Percentiles rank a stretch among this genome's conserved stretches.
These are phyloP conservation scores for Megaceryle torquata DNA, from an alignment of 2,113 vertebrate genomes.

Conservation along the genomic window DNA sequence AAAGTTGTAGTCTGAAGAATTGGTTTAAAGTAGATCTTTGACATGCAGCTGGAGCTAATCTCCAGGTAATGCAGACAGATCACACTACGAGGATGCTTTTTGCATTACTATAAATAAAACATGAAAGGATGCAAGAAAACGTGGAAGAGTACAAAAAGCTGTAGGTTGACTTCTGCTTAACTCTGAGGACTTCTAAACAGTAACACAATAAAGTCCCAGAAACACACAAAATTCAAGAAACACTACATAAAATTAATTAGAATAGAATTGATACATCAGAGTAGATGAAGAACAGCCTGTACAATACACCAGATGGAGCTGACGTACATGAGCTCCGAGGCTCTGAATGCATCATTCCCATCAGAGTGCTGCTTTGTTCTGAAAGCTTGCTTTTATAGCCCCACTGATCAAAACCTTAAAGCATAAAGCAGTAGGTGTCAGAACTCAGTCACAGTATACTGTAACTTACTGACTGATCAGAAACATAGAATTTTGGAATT, in stretches of 20 bases:
- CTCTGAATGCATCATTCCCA: not conserved
- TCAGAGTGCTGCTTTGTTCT: not conserved
- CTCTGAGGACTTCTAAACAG: not conserved
- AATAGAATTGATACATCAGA: not conserved
- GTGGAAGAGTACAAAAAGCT: not conserved
- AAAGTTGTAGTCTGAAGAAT: not conserved
- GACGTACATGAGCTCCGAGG: not conserved
- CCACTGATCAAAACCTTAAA: not conserved
- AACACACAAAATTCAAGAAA: not conserved
- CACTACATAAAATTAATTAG: not conserved
- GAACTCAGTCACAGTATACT: not conserved
- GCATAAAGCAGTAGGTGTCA: not conserved
- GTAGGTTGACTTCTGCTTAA: not conserved
- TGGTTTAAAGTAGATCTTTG: not conserved
- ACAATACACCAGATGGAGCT: not conserved
- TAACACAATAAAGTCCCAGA: not conserved
- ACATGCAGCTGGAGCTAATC: not conserved
- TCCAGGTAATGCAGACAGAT: not conserved
- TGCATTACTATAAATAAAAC: not conserved
- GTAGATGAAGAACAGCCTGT: not conserved
- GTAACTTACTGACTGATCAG: not conserved
- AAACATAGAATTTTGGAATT: not conserved
- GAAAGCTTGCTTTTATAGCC: not conserved
- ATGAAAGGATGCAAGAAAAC: not conserved
- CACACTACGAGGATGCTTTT: not conserved